Percentiles rank a stretch among this genome's conserved stretches.
Conservation (phyloP, 2,888 invertebrate species). For the Lithophane leautieri region DNA sequence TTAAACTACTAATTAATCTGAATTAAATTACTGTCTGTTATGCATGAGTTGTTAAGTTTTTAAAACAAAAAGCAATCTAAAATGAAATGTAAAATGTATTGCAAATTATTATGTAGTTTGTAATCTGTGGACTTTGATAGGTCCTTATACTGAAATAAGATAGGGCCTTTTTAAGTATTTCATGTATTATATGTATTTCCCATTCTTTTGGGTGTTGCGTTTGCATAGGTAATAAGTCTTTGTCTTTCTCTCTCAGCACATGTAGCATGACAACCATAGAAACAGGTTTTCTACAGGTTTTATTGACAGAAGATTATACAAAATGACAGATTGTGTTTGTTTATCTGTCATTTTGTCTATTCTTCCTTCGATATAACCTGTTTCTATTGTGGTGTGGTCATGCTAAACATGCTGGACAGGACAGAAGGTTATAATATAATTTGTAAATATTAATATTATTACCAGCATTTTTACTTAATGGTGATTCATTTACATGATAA, state of each 20-base stretch:
- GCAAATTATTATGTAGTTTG: background rate
- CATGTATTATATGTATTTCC: too few species aligned
- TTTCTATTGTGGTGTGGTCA: too few species aligned
- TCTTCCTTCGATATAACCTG: too few species aligned
- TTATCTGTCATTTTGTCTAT: too few species aligned
- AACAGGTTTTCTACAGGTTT: too few species aligned
- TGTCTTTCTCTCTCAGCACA: too few species aligned
- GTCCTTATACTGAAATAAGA: too few species aligned
- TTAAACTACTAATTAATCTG: background rate
- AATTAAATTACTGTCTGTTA: background rate
- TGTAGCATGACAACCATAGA: too few species aligned
- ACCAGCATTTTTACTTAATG: background rate
- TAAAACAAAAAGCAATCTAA: background rate
- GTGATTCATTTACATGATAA: constrained; percentile 27
- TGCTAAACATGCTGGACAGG: background rate
- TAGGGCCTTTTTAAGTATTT: background rate
- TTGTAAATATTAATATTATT: background rate
- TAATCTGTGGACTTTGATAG: background rate
- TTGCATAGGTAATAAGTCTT: too few species aligned
- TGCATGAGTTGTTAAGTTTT: background rate
- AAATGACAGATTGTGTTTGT: too few species aligned
- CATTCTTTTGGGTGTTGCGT: too few species aligned
- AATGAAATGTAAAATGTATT: background rate
- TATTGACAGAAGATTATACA: too few species aligned
- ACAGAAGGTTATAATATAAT: background rate